phyloP scores from a whole-genome alignment of 2,797 vertebrate genomes.

The Pipistrellus pygmaeus region DNA sequence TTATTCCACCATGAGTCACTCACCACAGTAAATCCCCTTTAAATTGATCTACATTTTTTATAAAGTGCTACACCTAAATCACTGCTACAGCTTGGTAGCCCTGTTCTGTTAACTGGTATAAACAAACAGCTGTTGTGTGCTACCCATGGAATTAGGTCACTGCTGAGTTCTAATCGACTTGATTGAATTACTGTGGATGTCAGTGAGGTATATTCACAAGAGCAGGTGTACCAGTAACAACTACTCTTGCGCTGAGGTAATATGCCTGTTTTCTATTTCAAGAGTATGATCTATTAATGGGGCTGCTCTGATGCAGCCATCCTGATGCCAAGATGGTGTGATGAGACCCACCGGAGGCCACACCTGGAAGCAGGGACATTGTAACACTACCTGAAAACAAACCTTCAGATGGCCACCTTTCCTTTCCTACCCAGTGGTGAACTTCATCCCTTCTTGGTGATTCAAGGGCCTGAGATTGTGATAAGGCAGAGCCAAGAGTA shows the following conservation, averaged over 20 bases:
- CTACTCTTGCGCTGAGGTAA: conserved; percentile 53
- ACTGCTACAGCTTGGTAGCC: conserved; percentile 29
- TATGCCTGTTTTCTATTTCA: conserved; percentile 54
- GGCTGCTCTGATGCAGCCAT: conserved; percentile 40
- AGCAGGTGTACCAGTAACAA: conserved; percentile 24
- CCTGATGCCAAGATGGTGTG: conserved; percentile 5
- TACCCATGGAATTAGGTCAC: conserved; percentile 67
- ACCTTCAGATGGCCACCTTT: neutral
- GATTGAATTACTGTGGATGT: conserved; percentile 69
- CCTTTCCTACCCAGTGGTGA: neutral
- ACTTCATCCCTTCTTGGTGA: neutral
- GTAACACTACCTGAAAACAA: neutral
- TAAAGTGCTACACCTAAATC: conserved; percentile 66
- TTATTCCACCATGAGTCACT: conserved; percentile 21
- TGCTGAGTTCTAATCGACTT: conserved; percentile 49
- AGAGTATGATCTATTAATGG: neutral
- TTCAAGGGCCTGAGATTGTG: neutral
- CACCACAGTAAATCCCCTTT: conserved; percentile 53
- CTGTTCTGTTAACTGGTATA: conserved; percentile 45
- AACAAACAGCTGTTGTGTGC: conserved; percentile 63
- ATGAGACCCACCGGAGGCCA: neutral
- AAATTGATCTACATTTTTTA: conserved; percentile 64
- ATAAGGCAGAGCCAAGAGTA: neutral
- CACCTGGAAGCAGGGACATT: neutral
- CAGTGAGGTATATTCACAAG: conserved; percentile 25